phyloP scores from a whole-genome alignment of 2,888 invertebrate genomes.

The Beris morrisii region DNA sequence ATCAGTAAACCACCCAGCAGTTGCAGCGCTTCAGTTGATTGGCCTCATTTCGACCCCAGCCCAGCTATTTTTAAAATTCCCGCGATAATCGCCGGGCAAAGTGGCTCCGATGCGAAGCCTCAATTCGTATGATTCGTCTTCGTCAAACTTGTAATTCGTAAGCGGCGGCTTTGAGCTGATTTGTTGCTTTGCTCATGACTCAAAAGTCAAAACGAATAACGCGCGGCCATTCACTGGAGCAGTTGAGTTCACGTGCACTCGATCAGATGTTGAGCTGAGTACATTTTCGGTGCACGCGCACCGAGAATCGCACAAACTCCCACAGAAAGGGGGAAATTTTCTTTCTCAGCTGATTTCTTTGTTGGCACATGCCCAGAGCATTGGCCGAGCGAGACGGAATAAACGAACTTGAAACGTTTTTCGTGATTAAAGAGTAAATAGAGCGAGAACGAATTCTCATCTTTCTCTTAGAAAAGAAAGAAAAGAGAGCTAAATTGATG shows the following conservation, averaged over 20 bases:
- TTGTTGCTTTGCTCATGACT: too few species aligned
- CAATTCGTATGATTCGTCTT: too few species aligned
- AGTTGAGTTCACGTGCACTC: conserved; percentile 32
- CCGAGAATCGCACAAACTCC: conserved; percentile 17
- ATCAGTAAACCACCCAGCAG: too few species aligned
- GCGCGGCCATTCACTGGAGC: conserved; percentile 23
- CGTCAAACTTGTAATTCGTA: too few species aligned
- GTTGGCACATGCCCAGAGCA: conserved; percentile 17
- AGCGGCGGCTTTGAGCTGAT: too few species aligned
- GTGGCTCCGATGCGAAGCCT: background rate
- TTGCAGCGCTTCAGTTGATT: too few species aligned
- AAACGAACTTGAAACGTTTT: background rate
- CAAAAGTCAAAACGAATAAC: background rate
- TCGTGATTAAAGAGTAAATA: too few species aligned
- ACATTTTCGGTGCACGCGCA: conserved; percentile 41
- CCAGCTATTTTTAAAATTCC: too few species aligned
- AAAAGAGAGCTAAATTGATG: too few species aligned
- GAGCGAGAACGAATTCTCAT: too few species aligned
- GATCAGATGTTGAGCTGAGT: conserved; percentile 32
- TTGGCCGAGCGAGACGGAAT: conserved; percentile 4
- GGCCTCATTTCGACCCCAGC: too few species aligned
- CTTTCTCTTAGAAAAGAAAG: too few species aligned
- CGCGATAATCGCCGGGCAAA: background rate
- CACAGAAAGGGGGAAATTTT: conserved; percentile 5
- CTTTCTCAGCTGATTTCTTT: conserved; percentile 31